phyloP scores from a whole-genome alignment of 1,140 invertebrate genomes.

The Scaptomyza pallida region DNA sequence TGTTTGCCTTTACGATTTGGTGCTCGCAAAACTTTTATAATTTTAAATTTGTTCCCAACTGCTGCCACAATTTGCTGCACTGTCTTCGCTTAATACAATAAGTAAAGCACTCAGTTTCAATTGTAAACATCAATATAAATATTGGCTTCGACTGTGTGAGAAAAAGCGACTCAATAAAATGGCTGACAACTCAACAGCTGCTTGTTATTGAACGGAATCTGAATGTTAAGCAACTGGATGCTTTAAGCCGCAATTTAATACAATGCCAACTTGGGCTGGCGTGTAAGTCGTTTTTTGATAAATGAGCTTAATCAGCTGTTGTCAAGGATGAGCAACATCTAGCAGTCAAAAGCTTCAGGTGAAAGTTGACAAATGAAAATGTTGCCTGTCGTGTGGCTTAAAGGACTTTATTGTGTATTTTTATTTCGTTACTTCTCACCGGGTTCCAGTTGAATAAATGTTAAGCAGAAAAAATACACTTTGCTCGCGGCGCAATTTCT shows the following conservation, averaged over 20 bases:
- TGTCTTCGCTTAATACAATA: not conserved
- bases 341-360: constrained; percentile 4
- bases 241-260: constrained; percentile 29
- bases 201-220: not conserved
- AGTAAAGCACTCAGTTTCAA: constrained; percentile 28
- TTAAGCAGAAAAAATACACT: constrained; percentile 2
- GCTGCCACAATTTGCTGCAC: not conserved
- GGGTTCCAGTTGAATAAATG: constrained; percentile 14
- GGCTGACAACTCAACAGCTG: not conserved
- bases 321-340: constrained; percentile 29
- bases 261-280: not conserved
- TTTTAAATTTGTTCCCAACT: constrained; percentile 2
- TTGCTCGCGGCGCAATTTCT: constrained; percentile 6
- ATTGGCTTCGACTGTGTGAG: constrained; percentile 46
- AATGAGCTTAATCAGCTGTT: constrained; percentile 71
- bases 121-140: constrained; percentile 60
- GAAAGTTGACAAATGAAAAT: constrained; percentile 36
- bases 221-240: not conserved
- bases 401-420: constrained; percentile 22
- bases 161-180: constrained; percentile 13
- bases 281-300: constrained; percentile 49
- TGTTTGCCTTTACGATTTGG: constrained; percentile 61
- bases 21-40: constrained; percentile 50
- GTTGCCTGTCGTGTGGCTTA: constrained; percentile 35
- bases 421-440: constrained; percentile 3